A percentile compares a stretch with the other conserved stretches of the same genome.
phyloP scores from a whole-genome alignment of 2,113 vertebrate genomes.

The Muntiacus reevesi region DNA sequence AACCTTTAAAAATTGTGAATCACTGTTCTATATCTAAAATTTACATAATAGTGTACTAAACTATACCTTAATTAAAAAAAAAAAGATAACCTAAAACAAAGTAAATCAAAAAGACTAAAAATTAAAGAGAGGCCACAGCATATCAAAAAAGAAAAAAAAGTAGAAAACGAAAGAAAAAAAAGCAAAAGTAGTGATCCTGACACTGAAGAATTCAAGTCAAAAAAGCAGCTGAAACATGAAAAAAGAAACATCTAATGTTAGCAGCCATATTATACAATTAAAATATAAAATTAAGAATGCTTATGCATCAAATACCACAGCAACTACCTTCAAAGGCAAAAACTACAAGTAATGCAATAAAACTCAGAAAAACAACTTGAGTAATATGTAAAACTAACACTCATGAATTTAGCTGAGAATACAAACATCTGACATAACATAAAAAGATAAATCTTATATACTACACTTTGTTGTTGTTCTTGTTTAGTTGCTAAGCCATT shows the following conservation, averaged over 20 bases:
- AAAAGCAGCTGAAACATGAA: background rate
- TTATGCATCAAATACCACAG: background rate
- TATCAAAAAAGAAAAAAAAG: rapidly evolving
- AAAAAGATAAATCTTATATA: background rate
- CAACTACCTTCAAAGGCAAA: background rate
- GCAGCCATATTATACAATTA: background rate
- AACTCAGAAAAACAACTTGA: background rate
- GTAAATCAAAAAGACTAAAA: background rate
- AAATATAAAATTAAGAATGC: background rate
- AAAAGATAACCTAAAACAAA: background rate
- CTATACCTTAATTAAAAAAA: background rate
- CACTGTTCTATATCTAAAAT: background rate
- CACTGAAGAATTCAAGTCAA: background rate
- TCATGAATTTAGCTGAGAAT: background rate
- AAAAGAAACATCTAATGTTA: background rate
- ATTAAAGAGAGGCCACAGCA: background rate
- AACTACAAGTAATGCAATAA: background rate
- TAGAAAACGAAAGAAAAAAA: background rate
- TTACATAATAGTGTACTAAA: background rate
- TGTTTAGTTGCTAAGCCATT: background rate
- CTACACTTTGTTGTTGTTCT: background rate
- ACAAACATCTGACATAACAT: background rate
- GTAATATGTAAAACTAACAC: background rate
- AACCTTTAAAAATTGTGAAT: background rate
- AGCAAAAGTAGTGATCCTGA: background rate